Evolutionary conservation across 2,797 vertebrate genomes (phyloP).

Genomic region (Lutjanus argentimaculatus): DNA sequence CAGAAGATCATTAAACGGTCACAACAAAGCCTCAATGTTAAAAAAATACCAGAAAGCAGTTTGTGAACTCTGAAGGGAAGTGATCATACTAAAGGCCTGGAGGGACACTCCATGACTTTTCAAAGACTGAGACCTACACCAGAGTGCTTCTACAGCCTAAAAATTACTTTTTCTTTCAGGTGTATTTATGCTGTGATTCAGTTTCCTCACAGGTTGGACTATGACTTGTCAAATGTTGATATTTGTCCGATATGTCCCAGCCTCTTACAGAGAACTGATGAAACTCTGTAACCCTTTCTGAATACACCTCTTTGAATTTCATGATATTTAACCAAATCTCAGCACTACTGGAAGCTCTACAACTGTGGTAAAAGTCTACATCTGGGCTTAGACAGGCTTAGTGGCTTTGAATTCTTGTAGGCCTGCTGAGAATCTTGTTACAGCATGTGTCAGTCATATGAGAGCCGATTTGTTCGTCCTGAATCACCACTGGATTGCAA

Average conservation of each 20-base stretch:
- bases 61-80: not conserved
- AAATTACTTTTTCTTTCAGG: not conserved
- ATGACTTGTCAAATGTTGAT: too few relatives aligned
- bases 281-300: not conserved
- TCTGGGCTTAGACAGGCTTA: conserved; percentile 7
- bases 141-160: not conserved
- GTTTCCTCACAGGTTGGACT: not conserved
- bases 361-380: conserved; percentile 16
- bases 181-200: not conserved
- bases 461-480: not conserved
- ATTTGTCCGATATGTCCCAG: not conserved
- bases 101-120: conserved; percentile 1
- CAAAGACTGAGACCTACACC: not conserved
- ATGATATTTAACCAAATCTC: not conserved
- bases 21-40: not conserved
- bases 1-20: not conserved
- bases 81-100: not conserved
- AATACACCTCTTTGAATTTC: not conserved
- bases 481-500: conserved; percentile 17
- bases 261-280: not conserved
- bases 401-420: conserved; percentile 15
- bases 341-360: not conserved
- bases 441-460: conserved; percentile 19
- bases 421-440: conserved; percentile 28
- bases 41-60: not conserved